phyloP scores from a whole-genome alignment of 2,888 invertebrate genomes.

The Nematopogon swammerdamellus region DNA sequence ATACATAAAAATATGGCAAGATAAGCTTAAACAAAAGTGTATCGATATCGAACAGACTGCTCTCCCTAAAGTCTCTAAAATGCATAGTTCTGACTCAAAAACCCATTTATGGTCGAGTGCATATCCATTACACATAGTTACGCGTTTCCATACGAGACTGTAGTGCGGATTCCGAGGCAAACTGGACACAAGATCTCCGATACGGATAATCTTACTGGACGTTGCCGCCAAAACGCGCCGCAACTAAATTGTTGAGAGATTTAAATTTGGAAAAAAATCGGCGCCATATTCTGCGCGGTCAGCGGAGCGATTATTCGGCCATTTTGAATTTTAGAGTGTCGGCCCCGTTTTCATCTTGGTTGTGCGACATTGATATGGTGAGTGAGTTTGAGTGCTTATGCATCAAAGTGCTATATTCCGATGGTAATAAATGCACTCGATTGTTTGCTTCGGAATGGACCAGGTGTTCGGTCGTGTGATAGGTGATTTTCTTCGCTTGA shows the following conservation, averaged over 20 bases:
- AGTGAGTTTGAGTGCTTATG: neutral
- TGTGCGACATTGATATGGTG: neutral
- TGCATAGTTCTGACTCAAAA: slow-evolving; percentile 9
- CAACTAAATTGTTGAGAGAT: neutral
- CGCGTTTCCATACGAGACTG: neutral
- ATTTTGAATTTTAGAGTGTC: neutral
- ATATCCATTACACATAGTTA: slow-evolving; percentile 40
- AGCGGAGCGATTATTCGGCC: neutral
- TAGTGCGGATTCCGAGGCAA: neutral
- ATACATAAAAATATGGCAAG: too few relatives aligned
- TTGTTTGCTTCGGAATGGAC: neutral
- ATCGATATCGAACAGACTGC: too few relatives aligned
- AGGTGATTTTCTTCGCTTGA: neutral
- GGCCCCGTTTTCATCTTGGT: neutral
- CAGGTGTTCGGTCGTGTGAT: neutral
- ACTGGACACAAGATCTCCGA: neutral
- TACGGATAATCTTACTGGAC: neutral
- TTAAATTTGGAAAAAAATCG: neutral
- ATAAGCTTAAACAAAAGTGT: too few relatives aligned
- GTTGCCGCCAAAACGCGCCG: neutral
- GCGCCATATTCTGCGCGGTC: neutral
- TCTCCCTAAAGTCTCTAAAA: too few relatives aligned
- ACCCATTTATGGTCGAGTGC: slow-evolving; percentile 45
- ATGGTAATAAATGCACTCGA: neutral
- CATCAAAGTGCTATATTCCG: neutral